Evolutionary conservation across 2,797 vertebrate species (phyloP).

Genomic region (Helicolenus hilgendorfi): DNA sequence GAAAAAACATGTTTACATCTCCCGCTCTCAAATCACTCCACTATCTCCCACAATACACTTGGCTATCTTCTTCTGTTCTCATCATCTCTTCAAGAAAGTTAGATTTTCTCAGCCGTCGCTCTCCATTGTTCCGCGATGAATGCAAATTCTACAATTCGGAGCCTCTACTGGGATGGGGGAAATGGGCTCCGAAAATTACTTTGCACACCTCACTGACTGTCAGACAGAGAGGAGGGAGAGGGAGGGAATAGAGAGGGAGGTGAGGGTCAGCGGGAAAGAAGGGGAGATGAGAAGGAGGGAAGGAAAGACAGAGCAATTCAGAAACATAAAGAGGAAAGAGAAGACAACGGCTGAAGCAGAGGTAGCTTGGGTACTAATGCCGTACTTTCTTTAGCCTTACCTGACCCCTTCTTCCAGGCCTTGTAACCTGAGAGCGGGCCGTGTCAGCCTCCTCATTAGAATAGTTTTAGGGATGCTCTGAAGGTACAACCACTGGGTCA

Average conservation of each 20-base stretch:
- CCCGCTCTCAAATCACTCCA: background rate
- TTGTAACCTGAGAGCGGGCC: constrained; percentile 17
- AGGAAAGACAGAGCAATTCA: background rate
- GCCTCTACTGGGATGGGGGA: constrained; percentile 19
- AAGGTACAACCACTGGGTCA: constrained; percentile 10
- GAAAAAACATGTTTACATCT: constrained; percentile 26
- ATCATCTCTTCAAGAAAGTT: constrained; percentile 40
- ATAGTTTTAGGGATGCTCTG: constrained; percentile 7
- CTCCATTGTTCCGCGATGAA: constrained; percentile 47
- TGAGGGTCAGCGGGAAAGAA: background rate
- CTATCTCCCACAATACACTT: constrained; percentile 5
- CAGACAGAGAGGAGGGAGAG: background rate
- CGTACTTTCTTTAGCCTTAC: background rate
- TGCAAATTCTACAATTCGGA: constrained; percentile 47
- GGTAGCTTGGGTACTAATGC: background rate
- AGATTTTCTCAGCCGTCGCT: constrained; percentile 37
- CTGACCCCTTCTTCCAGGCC: constrained; percentile 9
- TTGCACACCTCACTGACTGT: constrained; percentile 63
- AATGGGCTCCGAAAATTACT: constrained; percentile 60
- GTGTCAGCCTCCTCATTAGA: constrained; percentile 36
- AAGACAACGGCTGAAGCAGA: background rate
- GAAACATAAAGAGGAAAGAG: background rate
- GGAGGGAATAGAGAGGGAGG: background rate
- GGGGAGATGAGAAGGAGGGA: background rate
- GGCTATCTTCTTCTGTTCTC: constrained; percentile 20